Evolutionary conservation across 2,113 vertebrate genomes (phyloP).

Genomic region (Athene cunicularia): DNA sequence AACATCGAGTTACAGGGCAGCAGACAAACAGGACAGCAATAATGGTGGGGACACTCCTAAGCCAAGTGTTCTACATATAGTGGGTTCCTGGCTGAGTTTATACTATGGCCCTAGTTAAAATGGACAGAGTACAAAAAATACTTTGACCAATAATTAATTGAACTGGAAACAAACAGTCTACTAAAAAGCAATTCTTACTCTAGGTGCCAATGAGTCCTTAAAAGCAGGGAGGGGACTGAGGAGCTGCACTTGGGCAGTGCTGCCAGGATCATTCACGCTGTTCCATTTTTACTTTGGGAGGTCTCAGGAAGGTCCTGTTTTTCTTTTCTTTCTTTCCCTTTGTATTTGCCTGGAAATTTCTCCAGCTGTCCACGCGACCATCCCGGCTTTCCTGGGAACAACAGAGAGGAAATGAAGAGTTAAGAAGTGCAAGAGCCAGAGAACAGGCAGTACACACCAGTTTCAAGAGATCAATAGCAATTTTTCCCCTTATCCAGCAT

Average conservation of each 20-base stretch:
- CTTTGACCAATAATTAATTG: slow-evolving; percentile 74
- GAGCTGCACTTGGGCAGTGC: slow-evolving; percentile 31
- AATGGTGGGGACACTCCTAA: slow-evolving; percentile 41
- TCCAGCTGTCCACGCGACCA: slow-evolving; percentile 98
- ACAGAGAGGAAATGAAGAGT: not conserved
- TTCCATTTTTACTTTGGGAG: slow-evolving; percentile 99
- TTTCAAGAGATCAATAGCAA: not conserved
- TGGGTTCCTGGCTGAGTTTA: slow-evolving; percentile 25
- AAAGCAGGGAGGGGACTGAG: slow-evolving; percentile 60
- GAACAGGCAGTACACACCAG: not conserved
- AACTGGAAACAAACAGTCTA: slow-evolving; percentile 77
- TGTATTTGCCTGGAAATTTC: slow-evolving; percentile 94
- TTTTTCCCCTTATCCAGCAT: not conserved
- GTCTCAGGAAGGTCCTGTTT: slow-evolving; percentile 94
- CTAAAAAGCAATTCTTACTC: slow-evolving; percentile 79
- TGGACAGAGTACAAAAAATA: slow-evolving; percentile 77
- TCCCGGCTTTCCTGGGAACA: slow-evolving; percentile 89
- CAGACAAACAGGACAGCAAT: slow-evolving; percentile 58
- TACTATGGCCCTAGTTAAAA: slow-evolving; percentile 68
- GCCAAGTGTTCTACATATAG: slow-evolving; percentile 50
- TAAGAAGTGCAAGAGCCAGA: not conserved
- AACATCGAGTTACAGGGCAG: slow-evolving; percentile 76
- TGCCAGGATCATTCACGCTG: slow-evolving; percentile 82
- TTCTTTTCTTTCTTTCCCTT: slow-evolving; percentile 96
- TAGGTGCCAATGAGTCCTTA: slow-evolving; percentile 79